Conservation (phyloP, 2,888 invertebrate genomes). For the Macrophya annulata region DNA sequence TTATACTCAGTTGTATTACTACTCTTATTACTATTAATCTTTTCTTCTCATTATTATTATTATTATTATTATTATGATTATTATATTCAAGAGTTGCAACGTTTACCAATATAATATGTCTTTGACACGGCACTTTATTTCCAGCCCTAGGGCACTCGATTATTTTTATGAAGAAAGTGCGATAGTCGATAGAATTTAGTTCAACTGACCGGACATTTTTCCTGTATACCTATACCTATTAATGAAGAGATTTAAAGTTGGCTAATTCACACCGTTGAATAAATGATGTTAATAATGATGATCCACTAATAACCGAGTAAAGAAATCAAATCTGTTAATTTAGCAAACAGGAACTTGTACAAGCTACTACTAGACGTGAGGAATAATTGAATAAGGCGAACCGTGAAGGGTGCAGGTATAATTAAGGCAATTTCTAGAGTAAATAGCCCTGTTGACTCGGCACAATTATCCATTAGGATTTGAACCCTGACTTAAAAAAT, state of each 20-base stretch:
- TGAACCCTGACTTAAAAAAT: slow-evolving; percentile 27
- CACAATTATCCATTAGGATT: slow-evolving; percentile 32
- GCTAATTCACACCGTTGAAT: background rate
- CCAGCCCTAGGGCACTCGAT: slow-evolving; percentile 18
- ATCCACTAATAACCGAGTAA: slow-evolving; percentile 3
- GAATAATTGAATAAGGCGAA: slow-evolving; percentile 6
- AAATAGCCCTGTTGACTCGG: slow-evolving; percentile 47
- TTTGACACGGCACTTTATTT: background rate
- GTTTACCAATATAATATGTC: background rate
- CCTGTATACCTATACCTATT: background rate
- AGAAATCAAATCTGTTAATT: slow-evolving; percentile 21
- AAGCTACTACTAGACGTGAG: background rate
- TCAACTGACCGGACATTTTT: background rate
- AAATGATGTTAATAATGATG: slow-evolving; percentile 11
- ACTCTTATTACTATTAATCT: slow-evolving; percentile 9
- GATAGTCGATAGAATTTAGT: background rate
- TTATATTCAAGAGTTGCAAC: background rate
- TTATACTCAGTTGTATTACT: background rate
- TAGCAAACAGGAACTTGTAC: slow-evolving; percentile 18
- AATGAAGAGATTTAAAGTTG: no score
- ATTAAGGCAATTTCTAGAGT: slow-evolving; percentile 38
- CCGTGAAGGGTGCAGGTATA: slow-evolving; percentile 14
- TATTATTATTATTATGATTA: slow-evolving; percentile 20
- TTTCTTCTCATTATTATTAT: slow-evolving; percentile 16
- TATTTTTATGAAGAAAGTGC: slow-evolving; percentile 3